Conservation (phyloP, 2,113 vertebrate genomes). For the Rhinolophus sinicus region DNA sequence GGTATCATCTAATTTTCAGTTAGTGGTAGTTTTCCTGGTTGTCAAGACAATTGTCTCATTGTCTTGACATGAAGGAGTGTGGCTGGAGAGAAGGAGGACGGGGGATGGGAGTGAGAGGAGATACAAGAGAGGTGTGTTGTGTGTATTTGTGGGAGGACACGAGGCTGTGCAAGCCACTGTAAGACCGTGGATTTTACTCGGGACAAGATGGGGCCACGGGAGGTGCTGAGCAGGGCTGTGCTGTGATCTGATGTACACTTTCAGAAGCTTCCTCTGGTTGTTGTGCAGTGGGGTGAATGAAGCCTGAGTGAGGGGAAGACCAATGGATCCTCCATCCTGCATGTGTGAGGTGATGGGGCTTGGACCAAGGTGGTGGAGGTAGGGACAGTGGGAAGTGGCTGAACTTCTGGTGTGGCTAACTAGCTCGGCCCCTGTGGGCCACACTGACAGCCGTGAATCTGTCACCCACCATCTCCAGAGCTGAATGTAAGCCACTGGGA, state of each 20-base stretch:
- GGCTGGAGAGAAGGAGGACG: neutral
- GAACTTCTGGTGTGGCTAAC: neutral
- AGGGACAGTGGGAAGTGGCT: too few relatives aligned
- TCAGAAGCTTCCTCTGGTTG: neutral
- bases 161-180: neutral
- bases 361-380: neutral
- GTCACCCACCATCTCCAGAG: neutral
- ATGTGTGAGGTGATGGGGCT: fast-evolving
- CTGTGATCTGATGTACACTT: neutral
- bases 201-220: neutral
- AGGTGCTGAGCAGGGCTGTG: neutral
- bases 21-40: neutral
- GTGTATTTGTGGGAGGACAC: neutral
- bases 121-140: neutral
- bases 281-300: neutral
- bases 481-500: neutral
- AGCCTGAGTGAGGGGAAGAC: neutral
- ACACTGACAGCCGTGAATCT: neutral
- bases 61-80: neutral
- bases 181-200: neutral
- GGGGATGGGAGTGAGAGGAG: too few relatives aligned
- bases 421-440: neutral
- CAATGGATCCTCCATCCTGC: neutral
- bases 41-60: too few relatives aligned
- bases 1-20: neutral